Evolutionary conservation across 2,797 vertebrate species (phyloP).

Genomic region (Clarias platycephalus): DNA sequence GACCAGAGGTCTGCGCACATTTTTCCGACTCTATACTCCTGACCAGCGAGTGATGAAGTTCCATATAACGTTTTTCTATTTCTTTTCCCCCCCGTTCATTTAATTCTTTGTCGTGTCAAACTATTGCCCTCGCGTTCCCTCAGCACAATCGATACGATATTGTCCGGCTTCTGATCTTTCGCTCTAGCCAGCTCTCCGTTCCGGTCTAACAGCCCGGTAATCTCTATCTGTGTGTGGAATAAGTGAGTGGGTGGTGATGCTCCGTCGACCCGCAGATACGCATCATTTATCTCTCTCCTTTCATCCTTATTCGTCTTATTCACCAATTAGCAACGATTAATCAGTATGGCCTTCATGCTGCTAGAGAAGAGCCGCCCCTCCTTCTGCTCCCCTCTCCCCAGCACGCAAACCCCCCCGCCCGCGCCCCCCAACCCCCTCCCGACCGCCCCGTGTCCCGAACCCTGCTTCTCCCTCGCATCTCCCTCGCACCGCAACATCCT

Average conservation of each 20-base stretch:
- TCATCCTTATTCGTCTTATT: conserved; percentile 52
- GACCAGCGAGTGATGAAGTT: background rate
- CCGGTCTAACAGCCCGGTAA: conserved; percentile 9
- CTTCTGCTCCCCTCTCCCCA: background rate
- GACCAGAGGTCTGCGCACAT: background rate
- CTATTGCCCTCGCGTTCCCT: background rate
- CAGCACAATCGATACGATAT: conserved; percentile 18
- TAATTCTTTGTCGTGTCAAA: background rate
- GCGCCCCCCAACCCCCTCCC: background rate
- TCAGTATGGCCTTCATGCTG: conserved; percentile 49
- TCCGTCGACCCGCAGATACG: conserved; percentile 48
- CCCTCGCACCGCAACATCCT: conserved; percentile 47
- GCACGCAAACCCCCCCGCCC: background rate
- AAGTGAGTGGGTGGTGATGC: conserved; percentile 34
- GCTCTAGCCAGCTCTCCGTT: conserved; percentile 12
- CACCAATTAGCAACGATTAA: conserved; percentile 57
- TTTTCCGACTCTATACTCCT: background rate
- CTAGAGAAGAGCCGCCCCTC: conserved; percentile 11
- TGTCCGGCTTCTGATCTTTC: conserved; percentile 11
- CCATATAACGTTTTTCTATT: background rate
- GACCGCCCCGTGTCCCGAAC: conserved; percentile 18
- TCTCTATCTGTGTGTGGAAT: conserved; percentile 7
- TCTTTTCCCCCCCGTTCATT: background rate
- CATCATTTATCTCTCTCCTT: conserved; percentile 55
- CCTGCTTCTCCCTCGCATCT: conserved; percentile 40